Evolutionary conservation across 2,888 invertebrate species (phyloP), one percentile per base, ranked within the genome.

Genomic region (Agriopis aurantiaria): DNA sequence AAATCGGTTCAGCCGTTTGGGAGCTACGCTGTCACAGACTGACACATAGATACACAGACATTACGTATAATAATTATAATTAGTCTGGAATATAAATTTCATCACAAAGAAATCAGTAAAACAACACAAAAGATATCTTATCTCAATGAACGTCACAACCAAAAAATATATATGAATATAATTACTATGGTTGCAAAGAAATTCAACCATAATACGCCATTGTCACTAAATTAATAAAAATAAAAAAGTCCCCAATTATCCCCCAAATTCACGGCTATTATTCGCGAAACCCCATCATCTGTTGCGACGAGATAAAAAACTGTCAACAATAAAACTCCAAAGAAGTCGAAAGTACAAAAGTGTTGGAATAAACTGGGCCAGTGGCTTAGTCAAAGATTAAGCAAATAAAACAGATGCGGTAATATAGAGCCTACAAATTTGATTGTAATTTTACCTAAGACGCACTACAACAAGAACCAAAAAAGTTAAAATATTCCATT

Each of bases 321-420:
- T 75, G 79, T 80, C 78, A 80, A 82, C 84, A 82, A 82, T 83
- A 75, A 75, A 77, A 76, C 75, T 77, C 76, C 56, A 66, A 75
- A 71, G 73, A 79, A 80, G 77, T 78, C 79, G 79, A 81, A 82
- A 82, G 80, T 75, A 85, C 84, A 85, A 82, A 85, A 85, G 82
- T 80, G 83, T 82, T 79, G 78, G 78, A 83, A 80, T 82, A 85
- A 83, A 80, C 79, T 78, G 72, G 68, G 73, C 74, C 75, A 82
- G 71, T 71, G 60, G 59, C 51, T 62, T 63, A 51, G 60, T 33
- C 64, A 69, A 67, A 56, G 70, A 68, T 52, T 63, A 61, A 58
- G 48, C 51, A 59, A 68, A 45, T 10, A 9, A 40, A 40, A 23
- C 41, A 76, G 76, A 73, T 62, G 57, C 6, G 69, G 53, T 68